These are phyloP conservation scores for Melipona bicolor DNA, from an alignment of 2,888 invertebrate genomes.

Conservation along the genomic window DNA sequence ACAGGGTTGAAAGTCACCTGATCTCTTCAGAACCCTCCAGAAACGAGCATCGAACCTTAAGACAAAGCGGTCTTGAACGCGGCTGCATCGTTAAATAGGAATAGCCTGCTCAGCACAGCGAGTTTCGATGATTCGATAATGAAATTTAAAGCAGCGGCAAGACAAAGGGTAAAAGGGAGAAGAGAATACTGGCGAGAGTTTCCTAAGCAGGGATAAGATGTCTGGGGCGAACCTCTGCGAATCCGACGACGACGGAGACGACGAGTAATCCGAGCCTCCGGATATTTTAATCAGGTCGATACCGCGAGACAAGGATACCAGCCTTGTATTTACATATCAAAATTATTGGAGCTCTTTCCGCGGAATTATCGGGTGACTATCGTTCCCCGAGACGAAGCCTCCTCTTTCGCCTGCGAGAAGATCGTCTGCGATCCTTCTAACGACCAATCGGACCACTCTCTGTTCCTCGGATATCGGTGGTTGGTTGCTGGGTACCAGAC, in stretches of 20 bases:
- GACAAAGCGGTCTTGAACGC: slow-evolving; percentile 1
- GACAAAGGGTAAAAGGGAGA: slow-evolving; percentile 8
- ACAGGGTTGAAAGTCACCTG: background rate
- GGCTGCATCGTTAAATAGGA: slow-evolving; percentile 11
- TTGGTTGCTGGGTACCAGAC: slow-evolving; percentile 23
- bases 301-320: slow-evolving; percentile 66
- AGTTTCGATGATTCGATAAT: slow-evolving; percentile 59
- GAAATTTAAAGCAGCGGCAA: slow-evolving; percentile 38
- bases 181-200: background rate
- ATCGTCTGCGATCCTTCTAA: slow-evolving; percentile 63
- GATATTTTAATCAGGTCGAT: slow-evolving; percentile 74
- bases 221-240: slow-evolving; percentile 63
- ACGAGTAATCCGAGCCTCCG: slow-evolving; percentile 64
- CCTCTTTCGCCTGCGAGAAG: slow-evolving; percentile 47
- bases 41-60: background rate
- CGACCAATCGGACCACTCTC: slow-evolving; percentile 55
- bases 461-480: slow-evolving; percentile 38
- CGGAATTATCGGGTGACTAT: slow-evolving; percentile 68
- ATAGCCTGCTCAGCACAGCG: slow-evolving; percentile 24
- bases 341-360: slow-evolving; percentile 70
- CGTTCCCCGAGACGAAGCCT: slow-evolving; percentile 60
- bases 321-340: slow-evolving; percentile 74
- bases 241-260: slow-evolving; percentile 12
- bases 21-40: background rate
- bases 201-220: slow-evolving; percentile 69